Evolutionary conservation across 1,140 invertebrate genomes (phyloP).

Genomic region (Plectrocnemia conspersa): DNA sequence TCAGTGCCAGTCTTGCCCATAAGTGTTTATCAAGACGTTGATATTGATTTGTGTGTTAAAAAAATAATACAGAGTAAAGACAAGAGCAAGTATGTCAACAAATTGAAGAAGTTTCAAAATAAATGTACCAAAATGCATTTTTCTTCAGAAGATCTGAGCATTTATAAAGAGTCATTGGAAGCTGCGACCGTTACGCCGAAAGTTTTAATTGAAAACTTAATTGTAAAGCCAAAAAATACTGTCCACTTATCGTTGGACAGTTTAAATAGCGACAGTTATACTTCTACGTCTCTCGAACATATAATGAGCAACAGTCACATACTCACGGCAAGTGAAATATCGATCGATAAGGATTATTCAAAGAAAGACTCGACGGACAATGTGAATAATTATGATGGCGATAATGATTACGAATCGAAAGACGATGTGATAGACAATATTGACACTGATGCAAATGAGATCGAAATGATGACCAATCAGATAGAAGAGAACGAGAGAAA

Average conservation of each 20-base stretch:
- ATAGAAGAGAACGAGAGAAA: constrained; percentile 51
- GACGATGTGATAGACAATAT: constrained; percentile 26
- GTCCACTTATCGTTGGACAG: constrained; percentile 50
- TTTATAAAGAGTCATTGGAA: constrained; percentile 13
- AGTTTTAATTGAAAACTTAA: not conserved
- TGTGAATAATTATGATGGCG: constrained; percentile 17
- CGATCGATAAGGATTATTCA: constrained; percentile 27
- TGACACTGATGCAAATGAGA: constrained; percentile 47
- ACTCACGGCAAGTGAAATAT: constrained; percentile 28
- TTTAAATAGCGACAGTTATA: constrained; percentile 41
- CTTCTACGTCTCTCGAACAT: constrained; percentile 28
- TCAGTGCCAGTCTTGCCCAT: too few relatives aligned
- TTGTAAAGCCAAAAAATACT: constrained; percentile 38
- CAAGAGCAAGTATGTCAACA: constrained; percentile 36
- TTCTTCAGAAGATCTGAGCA: constrained; percentile 30
- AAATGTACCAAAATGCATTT: constrained; percentile 33
- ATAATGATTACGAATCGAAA: constrained; percentile 28
- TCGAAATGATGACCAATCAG: constrained; percentile 51
- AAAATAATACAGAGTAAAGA: too few relatives aligned
- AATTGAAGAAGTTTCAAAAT: constrained; percentile 38
- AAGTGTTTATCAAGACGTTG: too few relatives aligned
- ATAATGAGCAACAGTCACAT: constrained; percentile 26
- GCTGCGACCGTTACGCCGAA: constrained; percentile 3
- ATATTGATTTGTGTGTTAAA: too few relatives aligned
- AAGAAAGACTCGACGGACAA: constrained; percentile 13